Base-by-base conservation (phyloP, 1,140 invertebrate genomes). In the Vollenhovia emeryi region DNA sequence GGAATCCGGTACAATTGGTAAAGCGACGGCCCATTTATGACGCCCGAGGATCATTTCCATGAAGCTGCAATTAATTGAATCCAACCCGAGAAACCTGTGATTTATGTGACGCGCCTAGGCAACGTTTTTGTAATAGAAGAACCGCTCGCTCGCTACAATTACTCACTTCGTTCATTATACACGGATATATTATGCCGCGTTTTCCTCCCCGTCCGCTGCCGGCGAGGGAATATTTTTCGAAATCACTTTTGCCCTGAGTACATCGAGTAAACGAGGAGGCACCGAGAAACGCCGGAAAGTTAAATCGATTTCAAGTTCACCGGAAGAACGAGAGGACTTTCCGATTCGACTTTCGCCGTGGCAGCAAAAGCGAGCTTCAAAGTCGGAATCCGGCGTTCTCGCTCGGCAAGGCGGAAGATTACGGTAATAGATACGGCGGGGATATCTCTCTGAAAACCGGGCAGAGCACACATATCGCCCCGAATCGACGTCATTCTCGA, bases 251-350 rank as follows among this genome's bases (percentile, higher is more conserved):
- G 21, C 11, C 57, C 43, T 30, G 40, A 76, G 59, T 52, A 71
- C 40, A 82, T n/a, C 9, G 62, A 55, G 43, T 68, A 59, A 75
- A 84, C 36, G 79, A 62, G 21, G 11, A 33, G 15, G 30, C 11
- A 40, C 18, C 33, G 55, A 48, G 55, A 24, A 18, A 73, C 52
- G 50, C 13, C 68, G n/a, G 43, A 66, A 86, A 78, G 82, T 86
- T 84, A 84, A 86, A 84, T 86, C 79, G 80, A 85, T 66, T 64
- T 66, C 71, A 40, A 62, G 68, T 82, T 73, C 78, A 57, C 78
- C 50, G 85, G 64, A 71, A 84, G 84, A 36, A 78, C 50, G 69
- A 30, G n/a, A 62, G 57, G 73, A 76, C 30, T 76, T 62, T 84
- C 13, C 15, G 68, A 62, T 74, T 50, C 59, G 80, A 84, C 80